A percentile compares a stretch with the other conserved stretches of the same genome.
Evolutionary conservation across 2,888 invertebrate species (phyloP).

Genomic region (Microctonus aethiopoides): DNA sequence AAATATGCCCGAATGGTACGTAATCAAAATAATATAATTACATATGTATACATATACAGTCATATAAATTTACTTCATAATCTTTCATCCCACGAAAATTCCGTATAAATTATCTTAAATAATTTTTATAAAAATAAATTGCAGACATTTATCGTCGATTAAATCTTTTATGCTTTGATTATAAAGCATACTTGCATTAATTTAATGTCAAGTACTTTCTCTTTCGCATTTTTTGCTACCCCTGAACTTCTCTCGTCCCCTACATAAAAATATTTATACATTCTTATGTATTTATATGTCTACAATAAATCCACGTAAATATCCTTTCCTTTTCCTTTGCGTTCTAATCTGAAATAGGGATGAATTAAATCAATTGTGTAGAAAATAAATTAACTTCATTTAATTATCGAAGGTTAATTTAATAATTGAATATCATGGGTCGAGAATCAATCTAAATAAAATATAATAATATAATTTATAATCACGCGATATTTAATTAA

Average conservation of each 20-base stretch:
- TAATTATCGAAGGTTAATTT: constrained; percentile 25
- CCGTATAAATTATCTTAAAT: no score
- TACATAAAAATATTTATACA: neutral
- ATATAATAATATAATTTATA: neutral
- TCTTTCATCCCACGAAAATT: no score
- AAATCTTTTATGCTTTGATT: no score
- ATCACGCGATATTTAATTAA: no score
- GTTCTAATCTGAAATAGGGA: neutral
- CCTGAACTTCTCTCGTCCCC: neutral
- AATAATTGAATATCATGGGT: constrained; percentile 29
- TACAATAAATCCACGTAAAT: neutral
- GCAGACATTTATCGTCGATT: no score
- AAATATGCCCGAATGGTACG: constrained; percentile 5
- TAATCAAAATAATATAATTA: neutral
- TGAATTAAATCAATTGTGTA: neutral
- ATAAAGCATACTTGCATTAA: no score
- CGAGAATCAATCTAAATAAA: constrained; percentile 11
- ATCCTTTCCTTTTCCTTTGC: neutral
- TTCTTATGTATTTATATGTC: neutral
- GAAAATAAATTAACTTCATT: constrained; percentile 9
- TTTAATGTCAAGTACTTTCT: no score
- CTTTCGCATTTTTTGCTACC: no score
- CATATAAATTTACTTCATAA: no score
- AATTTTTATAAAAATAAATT: no score
- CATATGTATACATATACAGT: no score